Base-by-base conservation (phyloP, 2,797 vertebrate genomes). In the Steatocranus sp. region DNA sequence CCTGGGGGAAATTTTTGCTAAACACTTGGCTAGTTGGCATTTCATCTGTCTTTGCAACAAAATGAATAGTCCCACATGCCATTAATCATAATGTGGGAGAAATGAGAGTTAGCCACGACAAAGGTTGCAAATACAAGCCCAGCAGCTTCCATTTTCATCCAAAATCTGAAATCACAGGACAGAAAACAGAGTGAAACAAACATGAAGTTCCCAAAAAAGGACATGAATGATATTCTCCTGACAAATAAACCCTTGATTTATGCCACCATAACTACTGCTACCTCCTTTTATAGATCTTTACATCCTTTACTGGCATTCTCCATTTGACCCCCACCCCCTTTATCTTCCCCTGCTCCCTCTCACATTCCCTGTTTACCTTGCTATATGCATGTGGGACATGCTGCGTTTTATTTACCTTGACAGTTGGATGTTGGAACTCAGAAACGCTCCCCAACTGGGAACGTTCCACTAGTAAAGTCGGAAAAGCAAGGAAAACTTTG, bases 381-480 rank as follows among this genome's bases (percentile, higher is more conserved):
- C n/a, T 5, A 68, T 68, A 68, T 27, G 14, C 38, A 68, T 68
- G 36, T 25, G 36, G 20, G 63, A 41, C 14, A 11, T 41, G 36
- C 61, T 66, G 20, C 3, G 0, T 41, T 66, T 41, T 15, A 66
- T 66, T 66, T 66, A 23, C 61, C 8, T 41, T 5, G 0, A 15
- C 1, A 1, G n/a, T 41, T 41, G 36, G 63, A 1, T 68, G 63
- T 23, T 41, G 36, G 36, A 7, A 15, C 20, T 41, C 2, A 0
- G 14, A 68, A 15, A 15, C 0, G 0, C 61, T 41, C 12, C 61
- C 36, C 2, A 41, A 20, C 20, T 66, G 20, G 8, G 34, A 1
- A 12, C 1, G 6, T 61, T 61, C 58, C 32, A 20, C 17, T 34
- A 32, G 8, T 58, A n/a, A 34, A 36, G 32, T 20, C 1, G 7